Base-by-base conservation (phyloP, 2,797 vertebrate genomes). In the Craterocephalus amniculus region DNA sequence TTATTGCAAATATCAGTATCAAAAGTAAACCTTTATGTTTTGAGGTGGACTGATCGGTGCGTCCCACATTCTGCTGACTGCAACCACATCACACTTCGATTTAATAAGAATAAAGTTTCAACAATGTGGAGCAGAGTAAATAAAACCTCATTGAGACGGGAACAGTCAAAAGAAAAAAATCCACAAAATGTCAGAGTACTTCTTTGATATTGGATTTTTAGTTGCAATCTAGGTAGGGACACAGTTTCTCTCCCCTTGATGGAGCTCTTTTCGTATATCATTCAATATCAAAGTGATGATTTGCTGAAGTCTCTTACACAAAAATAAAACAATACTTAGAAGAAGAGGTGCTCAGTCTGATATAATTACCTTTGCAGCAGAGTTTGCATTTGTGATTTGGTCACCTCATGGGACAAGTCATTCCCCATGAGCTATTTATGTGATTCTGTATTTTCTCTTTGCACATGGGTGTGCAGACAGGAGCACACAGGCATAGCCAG, bases 331-430 rank as follows among this genome's bases (percentile, higher is more conserved):
- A 66, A 32, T 4, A 13, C 29, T 38, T 18, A 6, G 2, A 22
- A 59, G 43, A 31, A 67, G 5, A 70, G 43, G 0, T n/a, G 32
- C 8, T 65, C 18, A 65, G 12, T 1, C 6, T n/a, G 6, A 68
- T 6, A 57, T 18, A 72, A 60, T 56, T 45, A 43, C 34, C n/a
- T 63, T 52, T 34, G 10, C 5, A 31, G 29, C 4, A 36, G 11
- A 24, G 62, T 66, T 67, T 59, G 14, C 48, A 52, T 54, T 20
- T 59, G 29, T 63, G 66, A 82, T 67, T 31, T 63, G 43, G 20
- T 73, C 65, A 52, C 20, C 36, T 63, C n/a, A 61, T 26, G 66
- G 12, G 57, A 61, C 51, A 45, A 52, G 27, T 36, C 3, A 35
- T 51, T 69, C 65, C 29, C 55, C 51, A 58, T 4, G 1, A 34